Base-by-base conservation (phyloP, 2,113 vertebrate genomes). In the Clupea harengus region DNA sequence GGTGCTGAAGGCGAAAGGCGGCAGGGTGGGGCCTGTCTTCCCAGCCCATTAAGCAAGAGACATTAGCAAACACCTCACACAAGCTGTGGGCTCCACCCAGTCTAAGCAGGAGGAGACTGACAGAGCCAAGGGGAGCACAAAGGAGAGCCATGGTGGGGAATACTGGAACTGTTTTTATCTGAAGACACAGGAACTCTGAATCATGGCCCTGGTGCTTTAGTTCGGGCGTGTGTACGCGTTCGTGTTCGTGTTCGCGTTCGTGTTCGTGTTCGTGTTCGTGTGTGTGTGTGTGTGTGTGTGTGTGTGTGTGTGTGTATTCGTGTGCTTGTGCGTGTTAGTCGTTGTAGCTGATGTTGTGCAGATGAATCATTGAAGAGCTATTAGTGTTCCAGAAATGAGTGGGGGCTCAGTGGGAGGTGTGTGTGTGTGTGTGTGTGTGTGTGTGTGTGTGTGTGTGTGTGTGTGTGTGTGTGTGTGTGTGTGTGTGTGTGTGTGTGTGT, bases 311-410 rank as follows among this genome's bases (percentile, higher is more conserved):
- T 67, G 2, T n/a, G 60, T n/a, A 20, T 25, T 5, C 4, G 18
- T 7, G 64, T 67, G 4, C 9, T n/a, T 28, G 25, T 28, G 22
- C 13, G 6, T 28, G 64, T 28, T 64, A 64, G 20, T 67, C 7
- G 25, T 67, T 25, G 60, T 28, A 7, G n/a, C 25, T 7, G 60
- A 3, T 67, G 60, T 67, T 67, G 60, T 28, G 10, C 9, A 15
- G 25, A 67, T 72, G 64, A 72, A 72, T 72, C 60, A 72, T 72
- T 72, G 64, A 72, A 72, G 64, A 72, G 28, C n/a, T 32, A 11
- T 28, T 25, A 28, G 8, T 10, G 67, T 52, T 39, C 15, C 46
- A 50, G 3, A 75, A 85, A 85, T 85, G 47, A 84, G 67, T 44
- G 20, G n/a, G 52, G 54, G 15, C 64, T 60, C 50, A 7, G 50